Conservation (phyloP, 2,113 vertebrate species). For the Ptilorrhoa leucosticta region DNA sequence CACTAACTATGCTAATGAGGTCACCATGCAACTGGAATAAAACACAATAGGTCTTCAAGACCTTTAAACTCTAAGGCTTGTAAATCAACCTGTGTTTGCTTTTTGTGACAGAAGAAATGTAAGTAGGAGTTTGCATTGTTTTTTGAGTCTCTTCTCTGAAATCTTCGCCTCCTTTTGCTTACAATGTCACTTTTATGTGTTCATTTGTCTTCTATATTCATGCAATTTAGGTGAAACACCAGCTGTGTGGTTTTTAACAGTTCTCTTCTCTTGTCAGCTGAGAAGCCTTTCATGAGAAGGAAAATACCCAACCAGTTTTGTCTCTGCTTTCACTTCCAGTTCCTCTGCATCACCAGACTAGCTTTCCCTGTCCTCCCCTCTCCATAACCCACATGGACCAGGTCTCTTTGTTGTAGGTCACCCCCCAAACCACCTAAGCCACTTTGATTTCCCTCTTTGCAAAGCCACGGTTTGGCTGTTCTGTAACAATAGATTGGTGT, state of each 20-base stretch:
- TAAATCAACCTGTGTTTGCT: neutral
- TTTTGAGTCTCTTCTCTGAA: neutral
- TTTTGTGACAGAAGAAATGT: neutral
- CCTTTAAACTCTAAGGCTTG: neutral
- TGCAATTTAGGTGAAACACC: neutral
- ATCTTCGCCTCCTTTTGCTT: neutral
- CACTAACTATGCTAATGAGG: neutral
- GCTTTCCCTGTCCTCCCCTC: neutral
- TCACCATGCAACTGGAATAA: neutral
- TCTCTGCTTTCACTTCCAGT: neutral
- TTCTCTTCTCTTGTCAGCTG: neutral
- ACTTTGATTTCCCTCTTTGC: neutral
- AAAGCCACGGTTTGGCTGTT: neutral
- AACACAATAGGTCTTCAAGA: neutral
- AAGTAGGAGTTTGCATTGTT: neutral
- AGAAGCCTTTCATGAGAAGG: neutral
- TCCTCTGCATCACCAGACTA: neutral
- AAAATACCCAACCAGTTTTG: neutral
- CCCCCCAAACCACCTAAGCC: neutral
- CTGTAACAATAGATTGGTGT: neutral
- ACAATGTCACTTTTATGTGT: neutral
- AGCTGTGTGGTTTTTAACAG: neutral
- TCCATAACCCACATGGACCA: neutral
- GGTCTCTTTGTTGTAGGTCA: neutral
- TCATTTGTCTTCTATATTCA: neutral